Evolutionary conservation across 1,140 invertebrate genomes (phyloP).

Genomic region (Ips typographus): DNA sequence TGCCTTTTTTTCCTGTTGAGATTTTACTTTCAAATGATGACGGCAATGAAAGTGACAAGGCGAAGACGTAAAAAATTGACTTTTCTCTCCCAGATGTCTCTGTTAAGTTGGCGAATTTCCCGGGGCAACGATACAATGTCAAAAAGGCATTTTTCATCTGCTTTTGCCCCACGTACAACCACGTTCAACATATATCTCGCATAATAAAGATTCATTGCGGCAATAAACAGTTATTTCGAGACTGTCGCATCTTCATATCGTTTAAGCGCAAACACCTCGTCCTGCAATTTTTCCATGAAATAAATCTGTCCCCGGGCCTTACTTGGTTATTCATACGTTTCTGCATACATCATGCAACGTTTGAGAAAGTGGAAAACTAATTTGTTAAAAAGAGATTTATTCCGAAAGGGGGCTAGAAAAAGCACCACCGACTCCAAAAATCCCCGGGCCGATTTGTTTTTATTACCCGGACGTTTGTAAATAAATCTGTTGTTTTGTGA

Average conservation of each 20-base stretch:
- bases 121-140: background rate
- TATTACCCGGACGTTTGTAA: slow-evolving; percentile 24
- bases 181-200: slow-evolving; percentile 5
- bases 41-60: slow-evolving; percentile 23
- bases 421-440: no score
- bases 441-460: slow-evolving; percentile 25
- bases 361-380: no score
- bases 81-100: background rate
- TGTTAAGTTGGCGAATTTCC: background rate
- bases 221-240: slow-evolving; percentile 13
- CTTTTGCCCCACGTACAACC: background rate
- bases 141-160: slow-evolving; percentile 7
- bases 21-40: slow-evolving; percentile 33
- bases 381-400: no score
- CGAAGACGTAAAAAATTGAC: slow-evolving; percentile 8
- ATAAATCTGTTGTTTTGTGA: slow-evolving; percentile 35
- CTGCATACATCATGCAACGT: slow-evolving; percentile 18
- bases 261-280: slow-evolving; percentile 20
- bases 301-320: slow-evolving; percentile 13
- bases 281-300: slow-evolving; percentile 6
- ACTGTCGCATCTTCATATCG: slow-evolving; percentile 19
- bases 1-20: slow-evolving; percentile 19
- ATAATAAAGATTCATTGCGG: slow-evolving; percentile 8
- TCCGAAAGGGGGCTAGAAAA: slow-evolving; percentile 1
- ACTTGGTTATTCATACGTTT: slow-evolving; percentile 12